Evolutionary conservation across 2,888 invertebrate genomes (phyloP).

Genomic region (Megalurothrips usitatus): DNA sequence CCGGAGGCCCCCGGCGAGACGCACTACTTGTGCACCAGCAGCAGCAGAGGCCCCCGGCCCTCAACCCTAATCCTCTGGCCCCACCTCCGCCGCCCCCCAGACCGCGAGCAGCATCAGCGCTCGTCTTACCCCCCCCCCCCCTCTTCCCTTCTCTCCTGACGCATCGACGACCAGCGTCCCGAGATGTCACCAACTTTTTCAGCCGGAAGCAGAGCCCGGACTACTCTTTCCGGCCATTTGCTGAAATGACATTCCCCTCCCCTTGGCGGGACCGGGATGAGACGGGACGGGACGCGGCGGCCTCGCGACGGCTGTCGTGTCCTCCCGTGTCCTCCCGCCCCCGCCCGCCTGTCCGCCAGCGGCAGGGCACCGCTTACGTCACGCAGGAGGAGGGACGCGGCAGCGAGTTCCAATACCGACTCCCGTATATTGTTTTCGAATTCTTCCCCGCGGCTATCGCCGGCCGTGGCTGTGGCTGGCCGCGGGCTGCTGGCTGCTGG

Average conservation of each 20-base stretch:
- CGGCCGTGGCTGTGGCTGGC: too few relatives aligned
- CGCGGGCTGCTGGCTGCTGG: not conserved
- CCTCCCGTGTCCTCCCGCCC: not conserved
- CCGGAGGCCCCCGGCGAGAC: too few relatives aligned
- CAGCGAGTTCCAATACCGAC: too few relatives aligned
- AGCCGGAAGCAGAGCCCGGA: constrained; percentile 18
- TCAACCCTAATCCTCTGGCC: not conserved
- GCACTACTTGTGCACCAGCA: too few relatives aligned
- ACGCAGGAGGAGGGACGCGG: too few relatives aligned
- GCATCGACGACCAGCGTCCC: not conserved
- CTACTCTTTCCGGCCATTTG: constrained; percentile 19
- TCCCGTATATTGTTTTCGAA: too few relatives aligned
- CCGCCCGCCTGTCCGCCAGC: not conserved
- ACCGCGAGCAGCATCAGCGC: not conserved
- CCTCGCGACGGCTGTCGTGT: not conserved
- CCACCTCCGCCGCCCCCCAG: not conserved
- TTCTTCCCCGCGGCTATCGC: too few relatives aligned
- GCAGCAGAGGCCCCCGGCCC: not conserved
- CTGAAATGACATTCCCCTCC: constrained; percentile 16
- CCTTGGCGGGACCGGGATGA: not conserved
- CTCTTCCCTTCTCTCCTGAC: not conserved
- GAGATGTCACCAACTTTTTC: constrained; percentile 16
- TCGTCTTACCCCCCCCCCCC: not conserved
- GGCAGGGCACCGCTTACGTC: too few relatives aligned
- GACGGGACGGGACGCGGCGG: not conserved